A percentile compares a stretch with the other conserved stretches of the same genome.
Evolutionary conservation across 1,140 invertebrate genomes (phyloP).

Genomic region (Physella acuta): DNA sequence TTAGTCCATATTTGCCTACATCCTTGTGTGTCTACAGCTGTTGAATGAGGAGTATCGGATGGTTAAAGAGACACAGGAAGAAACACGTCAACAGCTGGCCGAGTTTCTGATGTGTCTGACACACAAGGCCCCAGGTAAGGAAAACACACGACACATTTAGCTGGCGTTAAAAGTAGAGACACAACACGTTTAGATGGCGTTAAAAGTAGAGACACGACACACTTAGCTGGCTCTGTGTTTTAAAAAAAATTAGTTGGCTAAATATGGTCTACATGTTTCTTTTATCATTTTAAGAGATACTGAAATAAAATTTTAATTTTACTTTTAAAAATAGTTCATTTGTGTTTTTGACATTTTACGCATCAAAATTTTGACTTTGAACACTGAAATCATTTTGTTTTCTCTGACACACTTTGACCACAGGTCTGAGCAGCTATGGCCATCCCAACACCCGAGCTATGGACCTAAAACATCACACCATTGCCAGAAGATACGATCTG

Average conservation of each 20-base stretch:
- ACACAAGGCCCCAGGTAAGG: conserved; percentile 20
- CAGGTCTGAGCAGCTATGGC: conserved; percentile 2
- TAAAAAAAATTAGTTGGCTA: background rate
- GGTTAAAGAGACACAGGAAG: conserved; percentile 6
- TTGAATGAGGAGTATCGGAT: conserved; percentile 16
- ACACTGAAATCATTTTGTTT: too few species aligned
- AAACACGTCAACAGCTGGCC: background rate
- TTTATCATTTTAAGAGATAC: background rate
- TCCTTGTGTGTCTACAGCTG: too few species aligned
- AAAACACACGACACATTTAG: background rate
- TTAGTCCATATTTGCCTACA: too few species aligned
- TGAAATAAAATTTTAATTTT: background rate
- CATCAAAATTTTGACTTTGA: too few species aligned
- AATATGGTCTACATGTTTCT: background rate
- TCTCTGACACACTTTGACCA: too few species aligned
- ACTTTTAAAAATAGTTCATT: too few species aligned
- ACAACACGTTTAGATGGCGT: background rate
- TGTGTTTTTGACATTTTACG: too few species aligned
- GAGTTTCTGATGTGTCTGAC: conserved; percentile 3
- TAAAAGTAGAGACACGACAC: background rate
- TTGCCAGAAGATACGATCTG: background rate
- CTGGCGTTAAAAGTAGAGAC: background rate
- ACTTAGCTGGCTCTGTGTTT: background rate
- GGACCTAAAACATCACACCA: background rate
- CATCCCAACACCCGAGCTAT: conserved; percentile 14